Percentiles rank a stretch among this genome's conserved stretches.
phyloP scores from a whole-genome alignment of 1,140 invertebrate species.

The Cydia fagiglandana region DNA sequence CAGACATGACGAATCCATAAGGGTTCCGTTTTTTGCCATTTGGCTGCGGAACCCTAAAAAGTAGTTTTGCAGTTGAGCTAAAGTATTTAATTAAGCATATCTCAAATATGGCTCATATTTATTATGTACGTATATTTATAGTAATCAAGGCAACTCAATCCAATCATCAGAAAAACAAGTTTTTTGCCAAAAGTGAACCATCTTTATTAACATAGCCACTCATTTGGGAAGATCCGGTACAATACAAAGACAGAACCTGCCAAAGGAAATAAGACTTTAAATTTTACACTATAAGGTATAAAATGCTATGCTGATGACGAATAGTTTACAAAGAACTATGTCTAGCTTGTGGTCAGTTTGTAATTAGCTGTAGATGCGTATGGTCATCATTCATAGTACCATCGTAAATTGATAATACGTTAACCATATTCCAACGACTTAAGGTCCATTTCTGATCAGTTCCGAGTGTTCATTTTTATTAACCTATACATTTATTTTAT shows the following conservation, averaged over 20 bases:
- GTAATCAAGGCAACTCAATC: not conserved
- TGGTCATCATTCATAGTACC: not conserved
- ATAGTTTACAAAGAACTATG: not conserved
- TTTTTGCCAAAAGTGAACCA: conserved; percentile 22
- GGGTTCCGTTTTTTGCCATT: too few species aligned
- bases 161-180: not conserved
- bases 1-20: too few species aligned
- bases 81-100: too few species aligned
- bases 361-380: not conserved
- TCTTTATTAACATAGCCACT: conserved; percentile 11
- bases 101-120: too few species aligned
- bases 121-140: too few species aligned
- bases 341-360: conserved; percentile 20
- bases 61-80: too few species aligned
- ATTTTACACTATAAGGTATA: not conserved
- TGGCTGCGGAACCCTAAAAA: too few species aligned
- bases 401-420: too few species aligned
- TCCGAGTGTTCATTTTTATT: too few species aligned
- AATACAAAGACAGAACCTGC: not conserved
- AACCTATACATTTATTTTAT: not conserved
- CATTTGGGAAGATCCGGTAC: conserved; percentile 15
- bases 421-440: too few species aligned
- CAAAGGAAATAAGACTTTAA: not conserved
- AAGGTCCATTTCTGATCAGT: too few species aligned
- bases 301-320: not conserved